These are phyloP conservation scores for Erpornis zantholeuca DNA, from an alignment of 2,113 vertebrate species.

Conservation along the genomic window DNA sequence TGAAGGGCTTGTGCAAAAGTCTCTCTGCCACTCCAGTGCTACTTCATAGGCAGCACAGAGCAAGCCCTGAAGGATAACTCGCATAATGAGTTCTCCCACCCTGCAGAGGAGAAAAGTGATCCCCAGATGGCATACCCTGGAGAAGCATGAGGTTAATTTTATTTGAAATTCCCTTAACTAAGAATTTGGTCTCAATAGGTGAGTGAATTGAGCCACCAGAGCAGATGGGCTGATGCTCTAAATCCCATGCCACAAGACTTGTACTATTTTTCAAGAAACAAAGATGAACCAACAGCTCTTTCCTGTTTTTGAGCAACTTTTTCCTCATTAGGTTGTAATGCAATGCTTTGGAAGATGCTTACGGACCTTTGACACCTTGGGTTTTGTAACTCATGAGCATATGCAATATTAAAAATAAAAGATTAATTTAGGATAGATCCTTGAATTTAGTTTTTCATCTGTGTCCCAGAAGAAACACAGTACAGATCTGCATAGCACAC, in stretches of 20 bases:
- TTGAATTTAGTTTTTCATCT: neutral
- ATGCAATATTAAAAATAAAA: neutral
- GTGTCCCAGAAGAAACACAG: neutral
- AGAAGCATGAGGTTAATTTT: constrained; percentile 29
- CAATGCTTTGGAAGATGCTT: neutral
- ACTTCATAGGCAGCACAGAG: neutral
- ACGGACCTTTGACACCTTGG: neutral
- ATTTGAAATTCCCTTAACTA: neutral
- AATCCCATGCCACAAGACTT: neutral
- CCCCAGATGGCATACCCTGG: neutral
- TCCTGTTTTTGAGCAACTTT: neutral
- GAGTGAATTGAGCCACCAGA: neutral
- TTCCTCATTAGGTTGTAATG: neutral
- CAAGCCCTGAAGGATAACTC: neutral
- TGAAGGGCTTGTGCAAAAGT: neutral
- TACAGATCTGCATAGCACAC: neutral
- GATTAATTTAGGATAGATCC: neutral
- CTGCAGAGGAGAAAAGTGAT: neutral
- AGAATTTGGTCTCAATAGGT: neutral
- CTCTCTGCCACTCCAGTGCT: neutral
- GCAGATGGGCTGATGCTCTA: neutral
- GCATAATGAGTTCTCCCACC: neutral
- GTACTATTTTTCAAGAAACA: neutral
- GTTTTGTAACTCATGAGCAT: neutral
- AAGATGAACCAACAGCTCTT: neutral